Conservation (phyloP, 2,797 vertebrate species). For the Sardinella longiceps region DNA sequence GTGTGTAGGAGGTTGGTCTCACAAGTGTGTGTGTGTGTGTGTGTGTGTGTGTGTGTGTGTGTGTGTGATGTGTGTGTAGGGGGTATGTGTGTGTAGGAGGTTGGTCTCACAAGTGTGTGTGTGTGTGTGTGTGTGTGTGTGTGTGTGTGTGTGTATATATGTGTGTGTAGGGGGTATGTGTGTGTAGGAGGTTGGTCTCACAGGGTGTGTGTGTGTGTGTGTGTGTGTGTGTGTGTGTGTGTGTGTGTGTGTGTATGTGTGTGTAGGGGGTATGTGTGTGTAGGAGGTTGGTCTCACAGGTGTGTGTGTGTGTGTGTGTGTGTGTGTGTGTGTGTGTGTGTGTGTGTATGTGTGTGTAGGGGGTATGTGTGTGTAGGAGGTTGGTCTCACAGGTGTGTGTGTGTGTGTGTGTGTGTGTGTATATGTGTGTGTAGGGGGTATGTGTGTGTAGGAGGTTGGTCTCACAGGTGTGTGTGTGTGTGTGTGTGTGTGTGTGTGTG, state of each 20-base stretch:
- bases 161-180: slow-evolving; percentile 15
- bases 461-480: too few species aligned
- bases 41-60: slow-evolving; percentile 16
- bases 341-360: too few species aligned
- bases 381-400: neutral
- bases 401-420: neutral
- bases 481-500: slow-evolving; percentile 6
- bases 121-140: neutral
- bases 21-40: neutral
- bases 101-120: neutral
- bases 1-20: too few species aligned
- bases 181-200: too few species aligned
- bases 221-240: neutral
- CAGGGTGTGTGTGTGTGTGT: slow-evolving; percentile 4
- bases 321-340: slow-evolving; percentile 6
- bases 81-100: neutral
- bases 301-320: neutral
- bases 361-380: neutral
- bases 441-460: too few species aligned
- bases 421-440: neutral
- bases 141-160: neutral
- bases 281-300: too few species aligned
- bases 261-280: neutral
- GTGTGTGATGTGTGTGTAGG: slow-evolving; percentile 4
- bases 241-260: neutral